A percentile compares a stretch with the other conserved stretches of the same genome.
phyloP scores from a whole-genome alignment of 2,888 invertebrate species.

The Heliconius sara region DNA sequence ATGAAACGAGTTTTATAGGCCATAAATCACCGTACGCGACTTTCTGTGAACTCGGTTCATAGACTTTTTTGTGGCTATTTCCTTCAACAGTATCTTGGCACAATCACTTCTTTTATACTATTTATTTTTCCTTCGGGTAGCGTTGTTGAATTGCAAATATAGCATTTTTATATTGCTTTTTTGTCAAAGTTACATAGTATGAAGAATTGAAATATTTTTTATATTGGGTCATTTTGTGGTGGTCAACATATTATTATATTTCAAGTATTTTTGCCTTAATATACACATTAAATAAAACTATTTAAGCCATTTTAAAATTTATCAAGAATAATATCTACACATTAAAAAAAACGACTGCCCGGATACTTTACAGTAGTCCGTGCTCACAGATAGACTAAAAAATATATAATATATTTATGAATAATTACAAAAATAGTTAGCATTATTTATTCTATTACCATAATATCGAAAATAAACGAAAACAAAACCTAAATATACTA shows the following conservation, averaged over 20 bases:
- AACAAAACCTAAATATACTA: background rate
- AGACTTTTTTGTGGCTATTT: slow-evolving; percentile 22
- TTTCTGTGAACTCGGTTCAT: slow-evolving; percentile 31
- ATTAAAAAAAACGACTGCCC: too few species aligned
- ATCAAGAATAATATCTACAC: too few species aligned
- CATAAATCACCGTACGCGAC: slow-evolving; percentile 22
- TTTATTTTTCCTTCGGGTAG: slow-evolving; percentile 14
- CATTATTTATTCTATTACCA: background rate
- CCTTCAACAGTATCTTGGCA: slow-evolving; percentile 19
- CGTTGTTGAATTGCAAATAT: slow-evolving; percentile 4
- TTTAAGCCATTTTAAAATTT: too few species aligned
- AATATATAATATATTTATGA: too few species aligned
- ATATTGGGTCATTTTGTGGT: background rate
- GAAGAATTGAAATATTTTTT: background rate
- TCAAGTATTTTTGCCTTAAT: too few species aligned
- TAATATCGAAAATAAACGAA: background rate
- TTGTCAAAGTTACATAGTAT: background rate
- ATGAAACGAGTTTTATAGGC: slow-evolving; percentile 24
- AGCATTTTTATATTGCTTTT: background rate
- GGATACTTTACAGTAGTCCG: background rate
- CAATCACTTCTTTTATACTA: background rate
- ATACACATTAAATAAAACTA: too few species aligned
- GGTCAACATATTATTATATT: background rate
- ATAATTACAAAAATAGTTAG: background rate
- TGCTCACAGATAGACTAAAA: background rate